phyloP scores from a whole-genome alignment of 2,888 invertebrate species.

The Rhodophaea formosa region DNA sequence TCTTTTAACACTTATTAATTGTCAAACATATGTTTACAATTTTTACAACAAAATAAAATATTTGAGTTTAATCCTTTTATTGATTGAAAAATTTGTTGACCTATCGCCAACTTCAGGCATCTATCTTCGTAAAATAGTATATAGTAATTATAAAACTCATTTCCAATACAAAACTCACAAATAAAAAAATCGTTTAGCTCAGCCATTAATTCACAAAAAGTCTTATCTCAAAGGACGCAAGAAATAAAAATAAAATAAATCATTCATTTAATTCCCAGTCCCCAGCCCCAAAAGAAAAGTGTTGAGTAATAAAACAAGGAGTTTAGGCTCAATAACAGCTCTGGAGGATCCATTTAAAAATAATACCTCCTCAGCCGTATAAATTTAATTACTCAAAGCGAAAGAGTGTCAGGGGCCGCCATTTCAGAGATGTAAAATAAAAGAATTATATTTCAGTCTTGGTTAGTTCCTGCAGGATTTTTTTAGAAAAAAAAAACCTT shows the following conservation, averaged over 20 bases:
- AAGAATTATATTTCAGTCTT: not conserved
- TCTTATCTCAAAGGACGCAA: not conserved
- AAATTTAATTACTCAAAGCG: conserved; percentile 10
- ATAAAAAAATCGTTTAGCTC: too few species aligned
- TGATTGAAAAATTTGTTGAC: too few species aligned
- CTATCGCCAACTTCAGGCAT: too few species aligned
- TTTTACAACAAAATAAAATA: too few species aligned
- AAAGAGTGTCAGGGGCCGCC: not conserved
- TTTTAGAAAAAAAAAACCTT: too few species aligned
- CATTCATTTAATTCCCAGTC: not conserved
- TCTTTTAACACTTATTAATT: too few species aligned
- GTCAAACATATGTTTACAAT: too few species aligned
- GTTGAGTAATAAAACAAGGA: conserved; percentile 2
- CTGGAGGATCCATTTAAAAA: conserved; percentile 9
- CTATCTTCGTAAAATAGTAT: too few species aligned
- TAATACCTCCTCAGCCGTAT: not conserved
- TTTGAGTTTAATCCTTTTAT: too few species aligned
- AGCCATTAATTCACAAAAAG: too few species aligned
- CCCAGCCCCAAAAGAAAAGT: not conserved
- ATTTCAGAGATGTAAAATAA: not conserved
- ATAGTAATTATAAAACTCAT: too few species aligned
- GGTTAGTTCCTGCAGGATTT: not conserved
- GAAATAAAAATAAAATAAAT: conserved; percentile 5
- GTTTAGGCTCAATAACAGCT: not conserved
- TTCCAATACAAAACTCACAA: too few species aligned